Base-by-base conservation (phyloP, 2,113 vertebrate species). In the Zosterops hypoxanthus region DNA sequence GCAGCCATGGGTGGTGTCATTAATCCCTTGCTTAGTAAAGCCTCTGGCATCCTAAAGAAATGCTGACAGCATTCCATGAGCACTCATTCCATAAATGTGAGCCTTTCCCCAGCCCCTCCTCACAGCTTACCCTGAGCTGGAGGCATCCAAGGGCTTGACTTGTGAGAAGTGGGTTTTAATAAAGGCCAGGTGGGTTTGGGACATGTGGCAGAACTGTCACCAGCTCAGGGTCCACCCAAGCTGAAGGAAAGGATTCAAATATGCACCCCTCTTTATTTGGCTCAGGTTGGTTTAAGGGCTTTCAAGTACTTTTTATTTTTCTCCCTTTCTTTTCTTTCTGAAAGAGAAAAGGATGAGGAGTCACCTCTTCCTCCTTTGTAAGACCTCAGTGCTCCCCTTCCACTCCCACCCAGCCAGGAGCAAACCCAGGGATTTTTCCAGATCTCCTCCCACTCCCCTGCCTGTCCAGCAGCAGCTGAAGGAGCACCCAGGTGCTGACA, bases 1-100 rank as follows among this genome's bases (percentile, higher is more conserved):
- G 71, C 55, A 72, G 69, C 44, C 80, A 52, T 3, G 42, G 86
- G 83, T 63, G 65, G 53, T 1, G 11, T 71, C 91, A 91, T 95
- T 88, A 97, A 96, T 91, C 86, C 82, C 73, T 66, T 22, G 81
- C 86, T 96, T 21, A 66, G 94, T 70, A 91, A 65, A 88, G 83
- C 41, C 60, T 47, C 52, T 28, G 53, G 75, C 73, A 60, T 65
- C 61, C 42, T 42, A 9, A 82, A 47, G 87, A 69, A 34, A 52
- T 8, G 66, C 72, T 71, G 89, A 42, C 31, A 56, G 82, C 42
- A 2, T 33, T 85, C 61, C 19, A 2, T 1, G 6, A 39, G 91
- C 73, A 47, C n/a, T 9, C 7, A 31, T 34, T 82, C 56, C n/a
- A 2, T 2, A 2, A 3, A 17, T 1, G 4, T 4, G 39, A 64